These are phyloP conservation scores for Patella depressa DNA, from an alignment of 2,888 invertebrate species.

Conservation along the genomic window DNA sequence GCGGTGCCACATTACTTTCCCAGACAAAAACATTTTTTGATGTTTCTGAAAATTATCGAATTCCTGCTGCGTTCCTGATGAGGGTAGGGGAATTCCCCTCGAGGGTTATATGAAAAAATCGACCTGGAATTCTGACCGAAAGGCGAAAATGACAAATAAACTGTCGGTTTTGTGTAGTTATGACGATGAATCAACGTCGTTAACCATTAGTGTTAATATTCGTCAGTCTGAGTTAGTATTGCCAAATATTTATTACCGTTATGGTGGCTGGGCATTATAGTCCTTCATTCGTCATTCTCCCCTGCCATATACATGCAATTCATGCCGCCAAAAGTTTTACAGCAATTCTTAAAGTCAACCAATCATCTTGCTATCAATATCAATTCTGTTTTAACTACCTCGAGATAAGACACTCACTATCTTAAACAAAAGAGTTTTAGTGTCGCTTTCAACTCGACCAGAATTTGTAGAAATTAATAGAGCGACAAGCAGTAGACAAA, in stretches of 20 bases:
- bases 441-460: neutral
- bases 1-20: conserved; percentile 3
- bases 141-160: conserved; percentile 8
- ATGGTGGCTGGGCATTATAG: neutral
- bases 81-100: neutral
- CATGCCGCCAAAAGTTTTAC: conserved; percentile 1
- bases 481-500: no score
- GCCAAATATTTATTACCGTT: conserved; percentile 10
- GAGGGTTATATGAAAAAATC: neutral
- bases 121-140: neutral
- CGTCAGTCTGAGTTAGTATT: neutral
- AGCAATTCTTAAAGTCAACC: neutral
- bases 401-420: neutral
- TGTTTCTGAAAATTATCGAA: neutral
- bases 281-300: neutral
- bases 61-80: conserved; percentile 2
- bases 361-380: neutral
- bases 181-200: neutral
- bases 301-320: neutral
- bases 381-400: neutral
- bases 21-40: conserved; percentile 6
- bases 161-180: neutral
- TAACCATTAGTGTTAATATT: neutral
- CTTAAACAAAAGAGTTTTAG: neutral
- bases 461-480: no score